Conservation (phyloP, 2,888 invertebrate genomes). For the Sphaeridia pumilis region DNA sequence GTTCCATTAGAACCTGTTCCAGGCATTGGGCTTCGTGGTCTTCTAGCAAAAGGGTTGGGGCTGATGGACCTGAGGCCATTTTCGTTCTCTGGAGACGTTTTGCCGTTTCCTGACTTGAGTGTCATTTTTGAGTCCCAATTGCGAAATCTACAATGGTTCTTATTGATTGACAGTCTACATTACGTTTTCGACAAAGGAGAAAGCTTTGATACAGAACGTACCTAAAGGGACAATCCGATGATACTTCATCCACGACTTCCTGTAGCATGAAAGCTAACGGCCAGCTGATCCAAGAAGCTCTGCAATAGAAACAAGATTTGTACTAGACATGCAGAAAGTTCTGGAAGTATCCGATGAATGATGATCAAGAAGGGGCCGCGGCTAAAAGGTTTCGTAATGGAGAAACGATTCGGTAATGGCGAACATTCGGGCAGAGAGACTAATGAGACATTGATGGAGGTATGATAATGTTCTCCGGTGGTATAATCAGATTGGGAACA, state of each 20-base stretch:
- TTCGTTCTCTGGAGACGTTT: constrained; percentile 27
- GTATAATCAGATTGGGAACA: too few relatives aligned
- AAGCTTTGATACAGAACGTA: constrained; percentile 38
- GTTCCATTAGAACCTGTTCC: constrained; percentile 14
- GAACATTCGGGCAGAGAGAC: too few relatives aligned
- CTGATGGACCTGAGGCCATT: constrained; percentile 21
- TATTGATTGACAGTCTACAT: not conserved
- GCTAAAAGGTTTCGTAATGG: not conserved
- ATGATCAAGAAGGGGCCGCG: too few relatives aligned
- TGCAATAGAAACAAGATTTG: constrained; percentile 38
- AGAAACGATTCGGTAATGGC: not conserved
- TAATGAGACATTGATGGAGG: too few relatives aligned
- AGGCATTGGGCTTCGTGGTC: constrained; percentile 15
- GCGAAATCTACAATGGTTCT: constrained; percentile 20
- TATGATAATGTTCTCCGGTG: too few relatives aligned
- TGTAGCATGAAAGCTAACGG: constrained; percentile 79
- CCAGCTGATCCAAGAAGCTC: constrained; percentile 85
- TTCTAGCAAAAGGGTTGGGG: constrained; percentile 20
- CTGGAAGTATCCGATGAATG: too few relatives aligned
- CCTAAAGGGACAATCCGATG: constrained; percentile 65
- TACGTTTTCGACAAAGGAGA: not conserved
- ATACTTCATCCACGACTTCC: constrained; percentile 56
- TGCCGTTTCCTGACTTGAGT: constrained; percentile 26
- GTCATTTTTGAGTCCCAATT: constrained; percentile 33
- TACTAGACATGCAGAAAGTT: not conserved